phyloP scores from a whole-genome alignment of 2,113 vertebrate genomes.

The Dinomys branickii region DNA sequence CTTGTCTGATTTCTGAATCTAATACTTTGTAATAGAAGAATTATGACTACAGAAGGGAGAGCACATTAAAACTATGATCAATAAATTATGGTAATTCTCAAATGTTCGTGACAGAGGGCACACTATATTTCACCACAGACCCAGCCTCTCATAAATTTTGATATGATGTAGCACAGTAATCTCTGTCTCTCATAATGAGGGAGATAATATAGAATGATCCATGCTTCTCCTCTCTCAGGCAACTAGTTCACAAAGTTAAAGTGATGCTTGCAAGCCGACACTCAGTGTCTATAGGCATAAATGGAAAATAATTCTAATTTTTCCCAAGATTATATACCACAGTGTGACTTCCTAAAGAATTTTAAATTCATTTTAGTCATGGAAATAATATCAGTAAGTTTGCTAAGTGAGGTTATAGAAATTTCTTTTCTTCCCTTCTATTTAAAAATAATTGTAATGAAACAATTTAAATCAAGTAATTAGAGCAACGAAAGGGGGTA shows the following conservation, averaged over 20 bases:
- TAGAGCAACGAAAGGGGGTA: neutral
- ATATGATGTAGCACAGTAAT: rapidly evolving
- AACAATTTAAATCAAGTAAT: neutral
- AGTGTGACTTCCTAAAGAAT: conserved; percentile 7
- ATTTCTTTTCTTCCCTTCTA: neutral
- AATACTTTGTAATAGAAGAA: conserved; percentile 5
- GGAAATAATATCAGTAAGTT: neutral
- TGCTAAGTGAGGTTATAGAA: neutral
- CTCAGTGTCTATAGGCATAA: neutral
- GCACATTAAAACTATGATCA: conserved; percentile 48
- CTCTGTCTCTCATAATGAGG: neutral
- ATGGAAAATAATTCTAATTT: neutral
- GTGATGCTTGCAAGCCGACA: neutral
- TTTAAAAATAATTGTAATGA: neutral
- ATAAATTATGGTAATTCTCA: conserved; percentile 39
- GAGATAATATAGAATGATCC: neutral
- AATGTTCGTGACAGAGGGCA: neutral
- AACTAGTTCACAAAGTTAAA: neutral
- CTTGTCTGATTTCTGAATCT: conserved; percentile 16
- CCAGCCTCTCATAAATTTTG: conserved; percentile 44
- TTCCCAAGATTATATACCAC: neutral
- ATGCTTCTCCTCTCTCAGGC: neutral
- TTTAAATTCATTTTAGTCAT: neutral
- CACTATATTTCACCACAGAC: neutral
- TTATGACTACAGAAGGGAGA: conserved; percentile 11